Conservation (phyloP, 2,113 vertebrate genomes). For the Heloderma charlesbogerti region DNA sequence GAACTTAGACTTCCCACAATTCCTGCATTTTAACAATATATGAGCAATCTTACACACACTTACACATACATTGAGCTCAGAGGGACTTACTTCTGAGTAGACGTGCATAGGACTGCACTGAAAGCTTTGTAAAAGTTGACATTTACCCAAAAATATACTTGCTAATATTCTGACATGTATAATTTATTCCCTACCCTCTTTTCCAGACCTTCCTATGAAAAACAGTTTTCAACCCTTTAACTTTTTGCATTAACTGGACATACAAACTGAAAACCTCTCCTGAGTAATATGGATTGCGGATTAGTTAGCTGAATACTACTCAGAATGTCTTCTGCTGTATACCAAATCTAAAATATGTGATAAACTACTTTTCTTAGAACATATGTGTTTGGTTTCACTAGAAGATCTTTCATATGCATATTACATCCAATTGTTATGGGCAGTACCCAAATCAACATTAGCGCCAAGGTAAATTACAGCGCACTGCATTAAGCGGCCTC, state of each 20-base stretch:
- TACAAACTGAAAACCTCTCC: constrained; percentile 4
- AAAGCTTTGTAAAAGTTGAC: neutral
- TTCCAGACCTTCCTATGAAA: neutral
- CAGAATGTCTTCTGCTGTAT: neutral
- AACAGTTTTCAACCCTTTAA: neutral
- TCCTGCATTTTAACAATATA: neutral
- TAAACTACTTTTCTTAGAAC: neutral
- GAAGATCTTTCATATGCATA: neutral
- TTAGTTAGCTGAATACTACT: neutral
- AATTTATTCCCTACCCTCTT: neutral
- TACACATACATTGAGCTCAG: too few relatives aligned
- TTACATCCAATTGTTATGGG: neutral
- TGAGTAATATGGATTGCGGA: neutral
- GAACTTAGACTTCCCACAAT: neutral
- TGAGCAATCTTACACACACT: neutral
- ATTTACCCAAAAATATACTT: neutral
- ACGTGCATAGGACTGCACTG: too few relatives aligned
- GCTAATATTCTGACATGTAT: neutral
- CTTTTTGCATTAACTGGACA: neutral
- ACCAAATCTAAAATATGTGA: neutral
- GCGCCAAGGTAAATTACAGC: neutral
- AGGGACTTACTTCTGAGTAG: too few relatives aligned
- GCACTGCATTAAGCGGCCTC: neutral
- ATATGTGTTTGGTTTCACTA: neutral
- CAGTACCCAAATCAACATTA: too few relatives aligned